phyloP scores from a whole-genome alignment of 2,113 vertebrate genomes.

The Mormoops blainvillei region DNA sequence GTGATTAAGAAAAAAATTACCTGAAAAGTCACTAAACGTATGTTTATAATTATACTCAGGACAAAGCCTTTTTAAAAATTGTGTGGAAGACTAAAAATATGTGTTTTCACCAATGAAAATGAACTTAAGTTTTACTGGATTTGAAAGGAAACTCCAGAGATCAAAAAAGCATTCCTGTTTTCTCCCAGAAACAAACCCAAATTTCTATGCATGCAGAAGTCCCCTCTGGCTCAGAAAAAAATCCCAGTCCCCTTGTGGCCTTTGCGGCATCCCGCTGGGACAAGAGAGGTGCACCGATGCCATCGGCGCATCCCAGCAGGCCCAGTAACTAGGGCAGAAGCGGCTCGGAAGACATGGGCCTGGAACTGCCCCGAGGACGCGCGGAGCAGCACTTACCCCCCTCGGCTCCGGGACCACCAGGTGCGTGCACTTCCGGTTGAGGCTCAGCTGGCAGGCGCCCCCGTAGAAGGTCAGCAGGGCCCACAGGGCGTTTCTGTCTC shows the following conservation, averaged over 20 bases:
- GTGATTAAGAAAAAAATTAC: not conserved
- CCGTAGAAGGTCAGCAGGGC: constrained; percentile 97
- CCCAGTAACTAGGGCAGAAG: not conserved
- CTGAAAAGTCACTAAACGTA: not conserved
- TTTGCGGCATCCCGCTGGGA: not conserved
- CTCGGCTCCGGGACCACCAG: constrained; percentile 94
- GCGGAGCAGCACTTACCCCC: constrained; percentile 85
- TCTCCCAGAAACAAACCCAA: not conserved
- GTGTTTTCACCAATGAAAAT: not conserved
- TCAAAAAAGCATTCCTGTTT: not conserved
- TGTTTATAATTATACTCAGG: accelerated
- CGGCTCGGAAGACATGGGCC: not conserved
- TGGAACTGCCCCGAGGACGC: no score
- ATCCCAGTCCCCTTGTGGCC: not conserved
- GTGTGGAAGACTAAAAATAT: not conserved
- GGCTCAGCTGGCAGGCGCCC: constrained; percentile 92
- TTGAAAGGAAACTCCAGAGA: not conserved
- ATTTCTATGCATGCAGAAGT: not conserved
- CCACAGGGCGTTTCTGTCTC: constrained; percentile 92
- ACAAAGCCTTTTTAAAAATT: accelerated
- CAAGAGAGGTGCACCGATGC: not conserved
- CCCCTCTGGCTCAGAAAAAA: not conserved
- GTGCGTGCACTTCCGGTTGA: constrained; percentile 96
- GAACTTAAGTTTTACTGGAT: not conserved
- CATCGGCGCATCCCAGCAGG: no score